phyloP scores from a whole-genome alignment of 2,113 vertebrate species.

The Silurus asotus region DNA sequence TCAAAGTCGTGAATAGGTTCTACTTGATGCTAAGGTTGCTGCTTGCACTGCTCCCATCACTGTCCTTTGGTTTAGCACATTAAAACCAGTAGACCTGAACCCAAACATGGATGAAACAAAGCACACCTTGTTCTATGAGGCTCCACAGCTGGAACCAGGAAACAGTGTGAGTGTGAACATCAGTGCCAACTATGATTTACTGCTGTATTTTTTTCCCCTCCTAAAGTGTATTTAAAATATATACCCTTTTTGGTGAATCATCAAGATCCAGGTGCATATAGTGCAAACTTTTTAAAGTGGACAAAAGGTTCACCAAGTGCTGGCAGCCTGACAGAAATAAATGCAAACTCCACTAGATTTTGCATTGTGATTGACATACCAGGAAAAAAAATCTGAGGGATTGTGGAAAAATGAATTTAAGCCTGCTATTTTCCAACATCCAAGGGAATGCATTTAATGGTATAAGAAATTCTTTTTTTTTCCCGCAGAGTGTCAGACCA shows the following conservation, averaged over 20 bases:
- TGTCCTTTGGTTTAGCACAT: constrained; percentile 54
- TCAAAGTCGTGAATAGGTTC: not conserved
- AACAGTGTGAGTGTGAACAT: constrained; percentile 25
- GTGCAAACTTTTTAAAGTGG: not conserved
- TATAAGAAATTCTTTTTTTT: constrained; percentile 35
- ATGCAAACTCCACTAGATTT: not conserved
- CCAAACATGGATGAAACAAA: constrained; percentile 61
- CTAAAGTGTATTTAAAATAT: not conserved
- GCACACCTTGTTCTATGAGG: constrained; percentile 55
- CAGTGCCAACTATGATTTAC: constrained; percentile 36
- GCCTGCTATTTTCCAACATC: constrained; percentile 24
- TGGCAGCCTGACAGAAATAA: not conserved
- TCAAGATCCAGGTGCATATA: not conserved
- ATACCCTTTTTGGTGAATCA: constrained; percentile 21
- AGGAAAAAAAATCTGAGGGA: constrained; percentile 3
- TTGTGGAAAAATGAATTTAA: constrained; percentile 25
- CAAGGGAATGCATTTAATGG: constrained; percentile 35
- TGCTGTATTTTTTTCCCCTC: constrained; percentile 6
- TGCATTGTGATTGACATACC: constrained; percentile 8
- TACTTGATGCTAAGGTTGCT: constrained; percentile 30
- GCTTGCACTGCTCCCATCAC: constrained; percentile 47
- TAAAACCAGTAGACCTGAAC: constrained; percentile 68
- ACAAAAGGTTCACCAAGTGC: not conserved
- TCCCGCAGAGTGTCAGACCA: not conserved
- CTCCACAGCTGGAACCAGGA: constrained; percentile 31